These are phyloP conservation scores for Catagonus wagneri DNA, from an alignment of 2,113 vertebrate species.

Conservation along the genomic window DNA sequence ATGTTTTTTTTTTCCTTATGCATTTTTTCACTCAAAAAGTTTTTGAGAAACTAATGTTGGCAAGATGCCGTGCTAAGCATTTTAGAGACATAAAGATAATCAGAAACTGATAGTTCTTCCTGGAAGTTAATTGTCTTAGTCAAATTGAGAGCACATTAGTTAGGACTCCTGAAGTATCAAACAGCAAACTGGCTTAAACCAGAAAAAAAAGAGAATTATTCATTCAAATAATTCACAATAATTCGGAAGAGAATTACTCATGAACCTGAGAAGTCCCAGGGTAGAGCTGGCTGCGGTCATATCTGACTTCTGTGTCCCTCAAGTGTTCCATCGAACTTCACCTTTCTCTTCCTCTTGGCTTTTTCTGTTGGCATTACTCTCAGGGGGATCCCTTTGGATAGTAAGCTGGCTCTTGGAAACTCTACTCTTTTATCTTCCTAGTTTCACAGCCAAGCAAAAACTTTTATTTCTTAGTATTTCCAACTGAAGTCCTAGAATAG, in stretches of 20 bases:
- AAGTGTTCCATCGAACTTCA: not conserved
- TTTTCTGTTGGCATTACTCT: not conserved
- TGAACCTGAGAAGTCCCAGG: not conserved
- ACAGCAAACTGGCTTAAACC: not conserved
- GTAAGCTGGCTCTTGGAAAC: not conserved
- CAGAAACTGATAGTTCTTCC: conserved; percentile 17
- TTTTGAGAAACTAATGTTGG: conserved; percentile 51
- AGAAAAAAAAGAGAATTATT: not conserved
- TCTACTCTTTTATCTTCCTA: not conserved
- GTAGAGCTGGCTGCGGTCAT: not conserved
- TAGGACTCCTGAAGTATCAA: not conserved
- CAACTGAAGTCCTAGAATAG: not conserved
- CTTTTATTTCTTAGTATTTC: not conserved
- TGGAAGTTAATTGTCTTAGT: not conserved
- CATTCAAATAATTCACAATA: too few species aligned
- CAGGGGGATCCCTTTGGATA: not conserved
- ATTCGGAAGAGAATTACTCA: not conserved
- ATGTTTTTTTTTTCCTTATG: not conserved
- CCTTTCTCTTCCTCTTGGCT: not conserved
- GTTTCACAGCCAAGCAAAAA: not conserved
- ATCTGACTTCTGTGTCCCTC: not conserved
- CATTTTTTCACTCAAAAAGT: not conserved
- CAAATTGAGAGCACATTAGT: not conserved
- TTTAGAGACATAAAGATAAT: conserved; percentile 21
- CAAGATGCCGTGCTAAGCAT: conserved; percentile 15